Percentiles rank a stretch among this genome's conserved stretches.
Evolutionary conservation across 1,140 invertebrate genomes (phyloP).

Genomic region (Propsilocerus akamusi): DNA sequence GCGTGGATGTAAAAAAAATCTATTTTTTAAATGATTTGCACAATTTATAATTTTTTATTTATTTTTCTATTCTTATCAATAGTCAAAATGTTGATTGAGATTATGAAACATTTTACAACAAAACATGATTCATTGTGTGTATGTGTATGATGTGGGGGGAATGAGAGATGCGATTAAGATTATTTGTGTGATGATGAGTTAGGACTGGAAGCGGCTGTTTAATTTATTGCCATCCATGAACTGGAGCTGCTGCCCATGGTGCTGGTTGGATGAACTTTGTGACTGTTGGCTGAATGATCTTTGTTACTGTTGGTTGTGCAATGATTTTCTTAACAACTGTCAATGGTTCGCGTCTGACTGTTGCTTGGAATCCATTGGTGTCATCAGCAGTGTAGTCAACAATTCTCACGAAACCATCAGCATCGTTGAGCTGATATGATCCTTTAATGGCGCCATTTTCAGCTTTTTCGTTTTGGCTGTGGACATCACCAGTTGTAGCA

Average conservation of each 20-base stretch:
- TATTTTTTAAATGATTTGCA: no score
- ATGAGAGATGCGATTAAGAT: no score
- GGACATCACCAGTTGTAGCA: conserved; percentile 41
- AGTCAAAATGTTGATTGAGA: no score
- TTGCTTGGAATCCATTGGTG: conserved; percentile 26
- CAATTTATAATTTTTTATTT: no score
- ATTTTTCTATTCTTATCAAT: no score
- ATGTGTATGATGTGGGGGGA: no score
- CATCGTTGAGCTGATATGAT: conserved; percentile 35
- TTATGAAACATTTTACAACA: no score
- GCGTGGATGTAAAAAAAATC: no score
- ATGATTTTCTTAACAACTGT: conserved; percentile 5
- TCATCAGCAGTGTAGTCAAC: conserved; percentile 24
- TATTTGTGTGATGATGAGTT: no score
- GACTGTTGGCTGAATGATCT: not conserved
- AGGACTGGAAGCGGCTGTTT: no score
- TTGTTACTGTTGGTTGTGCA: not conserved
- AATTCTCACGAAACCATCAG: conserved; percentile 45
- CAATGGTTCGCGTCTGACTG: conserved; percentile 21
- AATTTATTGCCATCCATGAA: not conserved
- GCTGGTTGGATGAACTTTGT: not conserved
- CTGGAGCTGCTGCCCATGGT: no score
- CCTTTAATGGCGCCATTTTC: conserved; percentile 30
- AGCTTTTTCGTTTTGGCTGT: conserved; percentile 35
- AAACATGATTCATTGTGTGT: no score